Base-by-base conservation (phyloP, 2,888 invertebrate genomes). In the Eremobia ochroleuca region DNA sequence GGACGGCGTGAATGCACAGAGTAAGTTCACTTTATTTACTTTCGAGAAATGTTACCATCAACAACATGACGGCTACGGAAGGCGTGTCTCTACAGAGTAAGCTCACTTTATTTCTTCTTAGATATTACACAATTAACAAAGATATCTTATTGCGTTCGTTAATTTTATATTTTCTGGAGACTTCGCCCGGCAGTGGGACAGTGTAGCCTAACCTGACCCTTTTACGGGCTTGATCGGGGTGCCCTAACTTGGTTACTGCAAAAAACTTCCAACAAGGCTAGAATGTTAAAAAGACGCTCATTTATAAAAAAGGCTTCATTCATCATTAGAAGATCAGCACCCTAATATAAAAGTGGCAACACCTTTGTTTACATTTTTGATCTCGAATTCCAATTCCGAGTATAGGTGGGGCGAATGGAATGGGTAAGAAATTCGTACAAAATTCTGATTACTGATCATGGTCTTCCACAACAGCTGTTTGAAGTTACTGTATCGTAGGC, bases 61-160 rank as follows among this genome's bases (percentile, higher is more conserved):
- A 76, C 34, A 18, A 61, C 1, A 37, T 89, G 52, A 77, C 88
- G 0, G 90, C 90, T 0, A 74, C 70, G 0, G 93, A 93, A 37
- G 34, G 89, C 0, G 86, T 93, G 0, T 83, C 92, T 0, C 87
- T 93, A 43, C 87, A 90, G 72, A 88, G 93, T 93, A 78, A 65
- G 82, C 65, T 21, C 37, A 43, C n/a, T 43, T 28, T 2, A 9
- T 18, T 77, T n/a, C 15, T 31, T 52, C 15, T 11, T 58, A 58
- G 5, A 13, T 61, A 13, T 59, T 34, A 34, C 15, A 49, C 34
- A 67, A 67, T 67, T 55, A 11, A 46, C 34, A 11, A 34, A n/a
- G n/a, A 46, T 72, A 43, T 73, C 34, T 5, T 5, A 43, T 34
- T 40, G 13, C 25, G 13, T 46, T 46, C 2, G 28, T 37, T 21